Evolutionary conservation across 2,113 vertebrate species (phyloP).

Genomic region (Monarcha castaneiventris): DNA sequence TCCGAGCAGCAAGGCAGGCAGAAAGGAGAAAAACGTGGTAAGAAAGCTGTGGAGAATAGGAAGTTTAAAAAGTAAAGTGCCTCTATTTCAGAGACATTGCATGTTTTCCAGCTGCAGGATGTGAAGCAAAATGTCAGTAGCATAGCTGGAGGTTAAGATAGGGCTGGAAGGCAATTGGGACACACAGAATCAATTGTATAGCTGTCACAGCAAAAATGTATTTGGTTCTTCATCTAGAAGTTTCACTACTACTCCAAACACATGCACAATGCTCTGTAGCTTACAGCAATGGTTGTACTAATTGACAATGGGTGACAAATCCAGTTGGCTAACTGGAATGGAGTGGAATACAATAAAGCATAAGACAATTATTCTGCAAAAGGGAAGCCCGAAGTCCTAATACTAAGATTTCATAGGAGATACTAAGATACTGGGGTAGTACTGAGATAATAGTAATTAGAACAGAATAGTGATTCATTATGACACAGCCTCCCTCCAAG

Average conservation of each 20-base stretch:
- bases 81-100: neutral
- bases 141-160: neutral
- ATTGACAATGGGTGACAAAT: neutral
- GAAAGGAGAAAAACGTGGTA: neutral
- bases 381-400: neutral
- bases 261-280: neutral
- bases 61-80: neutral
- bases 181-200: neutral
- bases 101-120: neutral
- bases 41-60: neutral
- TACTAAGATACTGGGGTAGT: neutral
- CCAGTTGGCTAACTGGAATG: neutral
- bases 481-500: neutral
- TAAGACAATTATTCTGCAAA: neutral
- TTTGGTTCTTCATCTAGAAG: neutral
- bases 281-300: neutral
- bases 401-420: neutral
- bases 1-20: neutral
- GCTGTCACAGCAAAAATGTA: neutral
- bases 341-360: neutral
- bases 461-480: neutral
- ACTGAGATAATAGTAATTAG: neutral
- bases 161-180: neutral
- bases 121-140: neutral
- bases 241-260: neutral